Percentiles rank a stretch among this genome's conserved stretches.
Conservation (phyloP, 2,113 vertebrate species). For the Mellivora capensis region DNA sequence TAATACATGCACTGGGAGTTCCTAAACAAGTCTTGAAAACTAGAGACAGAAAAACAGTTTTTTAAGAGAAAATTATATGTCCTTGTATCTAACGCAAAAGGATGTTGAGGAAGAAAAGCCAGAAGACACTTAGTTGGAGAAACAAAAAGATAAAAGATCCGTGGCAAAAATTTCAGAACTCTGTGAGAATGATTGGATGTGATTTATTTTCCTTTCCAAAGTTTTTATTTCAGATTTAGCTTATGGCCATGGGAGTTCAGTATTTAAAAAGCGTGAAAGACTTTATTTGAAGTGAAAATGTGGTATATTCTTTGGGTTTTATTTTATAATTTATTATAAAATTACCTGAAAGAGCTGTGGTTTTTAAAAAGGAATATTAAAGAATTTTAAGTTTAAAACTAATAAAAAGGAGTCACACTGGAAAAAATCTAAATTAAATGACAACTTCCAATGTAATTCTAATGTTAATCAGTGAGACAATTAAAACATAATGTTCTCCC, state of each 20-base stretch:
- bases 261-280: neutral
- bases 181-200: neutral
- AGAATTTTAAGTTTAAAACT: neutral
- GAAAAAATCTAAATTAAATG: neutral
- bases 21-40: constrained; percentile 7
- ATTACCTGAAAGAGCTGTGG: neutral
- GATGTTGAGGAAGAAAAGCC: neutral
- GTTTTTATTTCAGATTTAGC: neutral
- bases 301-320: neutral
- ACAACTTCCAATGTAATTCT: neutral
- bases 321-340: constrained; percentile 11
- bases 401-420: neutral
- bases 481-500: neutral
- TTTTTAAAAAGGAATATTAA: neutral
- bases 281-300: neutral
- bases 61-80: neutral
- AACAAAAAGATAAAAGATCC: neutral
- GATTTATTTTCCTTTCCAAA: neutral
- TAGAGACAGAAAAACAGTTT: neutral
- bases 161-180: neutral
- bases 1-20: neutral
- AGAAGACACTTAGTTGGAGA: neutral
- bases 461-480: neutral
- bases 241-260: neutral
- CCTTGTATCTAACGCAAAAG: neutral